These are phyloP conservation scores for Tragelaphus scriptus DNA, from an alignment of 2,113 vertebrate genomes.

Conservation along the genomic window DNA sequence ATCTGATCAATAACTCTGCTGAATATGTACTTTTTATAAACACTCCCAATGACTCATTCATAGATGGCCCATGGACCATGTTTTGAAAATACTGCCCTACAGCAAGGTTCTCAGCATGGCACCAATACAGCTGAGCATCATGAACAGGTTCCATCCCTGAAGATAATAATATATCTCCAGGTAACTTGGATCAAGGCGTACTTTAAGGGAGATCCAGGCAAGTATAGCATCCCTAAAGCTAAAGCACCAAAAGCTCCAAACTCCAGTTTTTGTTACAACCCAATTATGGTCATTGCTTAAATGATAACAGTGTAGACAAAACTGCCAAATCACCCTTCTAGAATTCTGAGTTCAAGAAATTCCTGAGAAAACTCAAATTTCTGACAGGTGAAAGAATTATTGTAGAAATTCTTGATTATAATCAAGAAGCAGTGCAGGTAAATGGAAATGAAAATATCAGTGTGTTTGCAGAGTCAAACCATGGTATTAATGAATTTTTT, in stretches of 20 bases:
- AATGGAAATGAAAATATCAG: background rate
- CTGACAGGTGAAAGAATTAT: background rate
- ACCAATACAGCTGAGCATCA: background rate
- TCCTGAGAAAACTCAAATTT: background rate
- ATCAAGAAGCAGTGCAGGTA: background rate
- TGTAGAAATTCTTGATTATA: background rate
- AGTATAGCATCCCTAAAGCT: background rate
- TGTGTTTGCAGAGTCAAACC: background rate
- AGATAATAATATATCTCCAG: background rate
- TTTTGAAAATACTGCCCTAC: background rate
- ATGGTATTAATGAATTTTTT: background rate
- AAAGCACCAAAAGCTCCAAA: background rate
- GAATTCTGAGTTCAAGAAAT: background rate
- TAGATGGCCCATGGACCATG: background rate
- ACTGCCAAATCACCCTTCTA: background rate
- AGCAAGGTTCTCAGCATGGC: background rate
- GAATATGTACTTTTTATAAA: constrained; percentile 4
- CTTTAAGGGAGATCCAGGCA: background rate
- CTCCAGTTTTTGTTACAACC: background rate
- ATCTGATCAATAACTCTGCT: background rate
- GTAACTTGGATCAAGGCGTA: background rate
- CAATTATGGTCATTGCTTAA: background rate
- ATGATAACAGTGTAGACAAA: background rate
- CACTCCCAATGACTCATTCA: background rate
- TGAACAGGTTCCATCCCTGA: background rate